Evolutionary conservation across 2,113 vertebrate genomes (phyloP).

Genomic region (Ciconia boyciana): DNA sequence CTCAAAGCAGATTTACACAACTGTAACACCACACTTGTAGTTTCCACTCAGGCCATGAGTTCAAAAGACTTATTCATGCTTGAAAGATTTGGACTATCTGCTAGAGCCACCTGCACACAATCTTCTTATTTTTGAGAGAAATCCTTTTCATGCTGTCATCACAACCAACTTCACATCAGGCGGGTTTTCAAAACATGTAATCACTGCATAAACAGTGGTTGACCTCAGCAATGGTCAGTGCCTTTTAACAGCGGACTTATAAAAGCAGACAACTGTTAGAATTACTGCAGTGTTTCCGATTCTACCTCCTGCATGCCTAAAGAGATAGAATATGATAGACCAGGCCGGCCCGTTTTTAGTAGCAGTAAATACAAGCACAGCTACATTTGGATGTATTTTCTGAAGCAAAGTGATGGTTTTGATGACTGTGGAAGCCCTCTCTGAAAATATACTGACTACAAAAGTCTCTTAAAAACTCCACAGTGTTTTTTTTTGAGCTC

Average conservation of each 20-base stretch:
- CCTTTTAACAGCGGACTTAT: neutral
- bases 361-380: neutral
- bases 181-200: neutral
- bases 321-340: neutral
- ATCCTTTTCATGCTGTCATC: neutral
- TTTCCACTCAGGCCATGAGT: neutral
- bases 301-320: neutral
- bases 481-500: neutral
- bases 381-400: neutral
- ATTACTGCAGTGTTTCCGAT: neutral
- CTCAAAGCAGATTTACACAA: neutral
- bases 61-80: neutral
- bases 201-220: neutral
- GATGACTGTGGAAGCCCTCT: neutral
- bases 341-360: neutral
- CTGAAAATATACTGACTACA: neutral
- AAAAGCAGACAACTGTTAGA: neutral
- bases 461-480: neutral
- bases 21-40: neutral
- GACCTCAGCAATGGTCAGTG: neutral
- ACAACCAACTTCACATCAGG: neutral
- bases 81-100: constrained; percentile 16
- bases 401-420: neutral
- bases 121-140: constrained; percentile 6
- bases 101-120: neutral